These are phyloP conservation scores for Drepanosiphum platanoidis DNA, from an alignment of 2,888 invertebrate genomes.

Conservation along the genomic window DNA sequence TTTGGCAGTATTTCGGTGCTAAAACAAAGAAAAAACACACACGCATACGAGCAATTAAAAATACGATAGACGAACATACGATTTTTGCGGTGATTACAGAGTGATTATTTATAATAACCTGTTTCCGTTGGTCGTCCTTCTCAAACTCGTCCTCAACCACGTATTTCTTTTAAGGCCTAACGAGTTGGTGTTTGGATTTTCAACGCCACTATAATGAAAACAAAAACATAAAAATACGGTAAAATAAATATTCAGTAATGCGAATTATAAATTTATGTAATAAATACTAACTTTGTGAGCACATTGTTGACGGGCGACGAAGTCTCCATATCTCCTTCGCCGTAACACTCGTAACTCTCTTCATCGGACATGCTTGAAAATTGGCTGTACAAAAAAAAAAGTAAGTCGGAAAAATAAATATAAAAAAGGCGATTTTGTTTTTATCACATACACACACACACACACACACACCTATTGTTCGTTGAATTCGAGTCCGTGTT, in stretches of 20 bases:
- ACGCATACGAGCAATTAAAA: neutral
- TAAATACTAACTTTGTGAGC: constrained; percentile 43
- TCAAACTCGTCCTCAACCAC: constrained; percentile 85
- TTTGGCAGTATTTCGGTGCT: constrained; percentile 73
- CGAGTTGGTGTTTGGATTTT: constrained; percentile 45
- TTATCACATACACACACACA: too few relatives aligned
- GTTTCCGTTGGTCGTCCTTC: constrained; percentile 74
- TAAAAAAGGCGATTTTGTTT: neutral
- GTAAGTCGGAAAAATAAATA: neutral
- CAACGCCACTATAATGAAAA: constrained; percentile 45
- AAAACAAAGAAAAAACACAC: constrained; percentile 65
- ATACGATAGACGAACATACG: neutral
- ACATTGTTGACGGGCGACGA: constrained; percentile 64
- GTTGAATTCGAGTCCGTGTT: constrained; percentile 57
- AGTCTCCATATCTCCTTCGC: constrained; percentile 73
- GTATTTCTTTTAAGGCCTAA: constrained; percentile 73
- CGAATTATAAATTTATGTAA: neutral
- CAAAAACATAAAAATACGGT: neutral
- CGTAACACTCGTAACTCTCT: constrained; percentile 84
- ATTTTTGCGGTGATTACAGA: neutral
- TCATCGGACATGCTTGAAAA: constrained; percentile 76
- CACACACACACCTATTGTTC: constrained; percentile 56
- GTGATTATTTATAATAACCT: constrained; percentile 32
- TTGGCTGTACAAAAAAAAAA: constrained; percentile 67
- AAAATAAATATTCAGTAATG: neutral